Conservation (phyloP, 1,140 invertebrate genomes). For the Philaenus spumarius region DNA sequence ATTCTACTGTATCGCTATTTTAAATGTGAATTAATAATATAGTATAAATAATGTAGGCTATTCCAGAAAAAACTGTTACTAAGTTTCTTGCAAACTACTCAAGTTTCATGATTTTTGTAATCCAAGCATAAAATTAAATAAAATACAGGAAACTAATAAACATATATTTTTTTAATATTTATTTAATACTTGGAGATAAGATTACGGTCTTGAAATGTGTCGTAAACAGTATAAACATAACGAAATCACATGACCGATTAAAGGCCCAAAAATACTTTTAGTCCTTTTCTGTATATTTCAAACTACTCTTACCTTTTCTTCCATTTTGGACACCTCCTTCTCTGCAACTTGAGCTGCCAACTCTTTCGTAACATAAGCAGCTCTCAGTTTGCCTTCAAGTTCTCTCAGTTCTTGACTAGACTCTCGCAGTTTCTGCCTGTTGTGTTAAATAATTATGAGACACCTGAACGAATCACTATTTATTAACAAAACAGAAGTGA, state of each 20-base stretch:
- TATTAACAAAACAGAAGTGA: too few relatives aligned
- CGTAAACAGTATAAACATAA: too few relatives aligned
- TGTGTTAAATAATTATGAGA: background rate
- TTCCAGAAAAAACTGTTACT: too few relatives aligned
- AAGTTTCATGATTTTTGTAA: too few relatives aligned
- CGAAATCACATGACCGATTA: too few relatives aligned
- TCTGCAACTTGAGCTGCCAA: conserved; percentile 38
- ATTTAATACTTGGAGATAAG: background rate
- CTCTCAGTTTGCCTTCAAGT: conserved; percentile 37
- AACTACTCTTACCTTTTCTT: conserved; percentile 27
- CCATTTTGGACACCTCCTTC: conserved; percentile 32
- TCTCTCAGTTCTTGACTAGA: conserved; percentile 38
- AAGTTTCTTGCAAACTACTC: too few relatives aligned
- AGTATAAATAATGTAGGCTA: too few relatives aligned
- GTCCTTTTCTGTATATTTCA: conserved; percentile 28
- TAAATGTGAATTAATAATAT: too few relatives aligned
- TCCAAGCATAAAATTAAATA: too few relatives aligned
- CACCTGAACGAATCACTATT: too few relatives aligned
- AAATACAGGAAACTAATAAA: background rate
- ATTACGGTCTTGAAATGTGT: too few relatives aligned
- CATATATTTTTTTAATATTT: background rate
- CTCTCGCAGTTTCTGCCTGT: conserved; percentile 36
- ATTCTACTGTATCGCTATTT: too few relatives aligned
- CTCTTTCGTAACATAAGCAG: conserved; percentile 40
- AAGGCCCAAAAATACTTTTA: conserved; percentile 30